phyloP scores from a whole-genome alignment of 2,797 vertebrate genomes.

The Molossus molossus region DNA sequence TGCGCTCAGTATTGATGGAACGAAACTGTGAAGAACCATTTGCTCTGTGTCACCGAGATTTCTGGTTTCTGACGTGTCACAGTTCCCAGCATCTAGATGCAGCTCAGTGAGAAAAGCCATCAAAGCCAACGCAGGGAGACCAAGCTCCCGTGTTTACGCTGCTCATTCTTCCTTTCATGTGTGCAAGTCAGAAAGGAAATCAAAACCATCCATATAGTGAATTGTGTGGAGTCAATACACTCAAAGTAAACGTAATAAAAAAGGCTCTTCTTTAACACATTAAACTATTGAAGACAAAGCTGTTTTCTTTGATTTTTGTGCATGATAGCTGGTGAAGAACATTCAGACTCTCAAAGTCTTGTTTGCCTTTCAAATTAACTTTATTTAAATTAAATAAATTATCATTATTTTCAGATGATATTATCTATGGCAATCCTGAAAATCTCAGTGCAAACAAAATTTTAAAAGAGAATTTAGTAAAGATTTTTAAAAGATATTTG shows the following conservation, averaged over 20 bases:
- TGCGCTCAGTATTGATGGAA: too few species aligned
- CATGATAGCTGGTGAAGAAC: neutral
- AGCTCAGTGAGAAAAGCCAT: neutral
- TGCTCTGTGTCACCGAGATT: neutral
- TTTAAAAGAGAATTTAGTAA: neutral
- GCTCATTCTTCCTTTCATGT: neutral
- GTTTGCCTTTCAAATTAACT: neutral
- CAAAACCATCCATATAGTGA: neutral
- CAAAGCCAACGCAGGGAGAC: neutral
- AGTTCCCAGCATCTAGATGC: neutral
- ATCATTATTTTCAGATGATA: slow-evolving; percentile 29
- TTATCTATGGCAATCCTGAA: neutral
- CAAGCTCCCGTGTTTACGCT: neutral
- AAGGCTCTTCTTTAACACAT: neutral
- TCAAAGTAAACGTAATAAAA: neutral
- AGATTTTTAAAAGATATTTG: neutral
- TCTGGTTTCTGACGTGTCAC: neutral
- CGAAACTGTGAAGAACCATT: neutral
- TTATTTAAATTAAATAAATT: neutral
- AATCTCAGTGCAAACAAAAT: neutral
- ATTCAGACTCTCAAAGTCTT: neutral
- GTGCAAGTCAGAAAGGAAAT: neutral
- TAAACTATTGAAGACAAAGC: neutral
- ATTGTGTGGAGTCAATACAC: neutral
- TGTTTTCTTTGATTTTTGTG: neutral